Conservation (phyloP, 2,888 invertebrate genomes). For the Calameuta filiformis region DNA sequence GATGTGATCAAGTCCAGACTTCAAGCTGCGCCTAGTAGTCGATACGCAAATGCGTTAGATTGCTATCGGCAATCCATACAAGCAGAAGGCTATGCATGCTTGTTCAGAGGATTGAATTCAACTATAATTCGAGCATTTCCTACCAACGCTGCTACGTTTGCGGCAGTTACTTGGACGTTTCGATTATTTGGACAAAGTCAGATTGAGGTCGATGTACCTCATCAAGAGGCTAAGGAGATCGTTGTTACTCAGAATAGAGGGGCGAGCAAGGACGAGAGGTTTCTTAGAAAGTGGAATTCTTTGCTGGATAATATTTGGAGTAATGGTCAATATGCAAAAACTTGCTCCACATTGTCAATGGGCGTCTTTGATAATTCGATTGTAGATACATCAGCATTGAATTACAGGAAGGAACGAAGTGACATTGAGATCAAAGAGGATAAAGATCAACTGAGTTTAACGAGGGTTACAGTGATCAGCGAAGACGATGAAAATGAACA, state of each 20-base stretch:
- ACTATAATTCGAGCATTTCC: constrained; percentile 90
- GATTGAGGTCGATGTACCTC: not conserved
- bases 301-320: constrained; percentile 10
- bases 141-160: constrained; percentile 92
- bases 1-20: constrained; percentile 91
- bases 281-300: constrained; percentile 21
- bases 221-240: not conserved
- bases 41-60: constrained; percentile 78
- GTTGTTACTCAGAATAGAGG: not conserved
- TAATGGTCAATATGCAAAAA: constrained; percentile 7
- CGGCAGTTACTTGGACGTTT: constrained; percentile 85
- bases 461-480: not conserved
- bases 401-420: constrained; percentile 1
- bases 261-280: not conserved
- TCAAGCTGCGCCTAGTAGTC: constrained; percentile 76
- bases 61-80: constrained; percentile 78
- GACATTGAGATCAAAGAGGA: not conserved
- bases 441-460: not conserved
- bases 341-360: constrained; percentile 12
- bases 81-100: constrained; percentile 77
- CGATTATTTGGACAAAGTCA: constrained; percentile 62
- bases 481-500: not conserved
- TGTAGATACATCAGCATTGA: not conserved
- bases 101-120: constrained; percentile 81
- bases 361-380: not conserved